phyloP scores from a whole-genome alignment of 2,113 vertebrate genomes.

The Cinclus mexicanus region DNA sequence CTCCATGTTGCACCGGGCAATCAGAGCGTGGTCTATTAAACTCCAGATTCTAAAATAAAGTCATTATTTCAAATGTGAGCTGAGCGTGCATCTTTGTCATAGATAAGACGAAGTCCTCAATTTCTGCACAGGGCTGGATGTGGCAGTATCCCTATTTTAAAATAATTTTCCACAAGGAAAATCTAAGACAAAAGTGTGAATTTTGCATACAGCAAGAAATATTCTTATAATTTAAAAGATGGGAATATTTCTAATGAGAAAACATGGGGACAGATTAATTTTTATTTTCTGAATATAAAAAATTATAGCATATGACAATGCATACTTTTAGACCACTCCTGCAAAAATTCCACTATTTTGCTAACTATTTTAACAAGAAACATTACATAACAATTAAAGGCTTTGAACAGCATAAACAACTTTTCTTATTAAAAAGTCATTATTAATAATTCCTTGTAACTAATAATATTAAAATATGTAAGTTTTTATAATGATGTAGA shows the following conservation, averaged over 20 bases:
- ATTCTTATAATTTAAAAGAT: background rate
- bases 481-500: background rate
- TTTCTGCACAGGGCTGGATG: background rate
- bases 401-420: background rate
- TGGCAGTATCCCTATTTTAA: background rate
- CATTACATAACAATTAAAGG: background rate
- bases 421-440: background rate
- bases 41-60: slow-evolving; percentile 90
- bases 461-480: background rate
- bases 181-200: background rate
- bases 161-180: background rate
- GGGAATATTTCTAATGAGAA: background rate
- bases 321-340: background rate
- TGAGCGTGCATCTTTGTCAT: background rate
- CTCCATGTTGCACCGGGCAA: slow-evolving; percentile 98
- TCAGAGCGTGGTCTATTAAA: slow-evolving; percentile 94
- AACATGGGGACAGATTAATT: background rate
- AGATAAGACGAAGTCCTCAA: background rate
- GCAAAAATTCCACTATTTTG: background rate
- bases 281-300: background rate
- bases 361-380: background rate
- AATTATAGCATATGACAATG: background rate
- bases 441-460: background rate
- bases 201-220: background rate
- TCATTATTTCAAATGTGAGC: background rate